These are phyloP conservation scores for Amiota minor DNA, from an alignment of 2,888 invertebrate species.

Conservation along the genomic window DNA sequence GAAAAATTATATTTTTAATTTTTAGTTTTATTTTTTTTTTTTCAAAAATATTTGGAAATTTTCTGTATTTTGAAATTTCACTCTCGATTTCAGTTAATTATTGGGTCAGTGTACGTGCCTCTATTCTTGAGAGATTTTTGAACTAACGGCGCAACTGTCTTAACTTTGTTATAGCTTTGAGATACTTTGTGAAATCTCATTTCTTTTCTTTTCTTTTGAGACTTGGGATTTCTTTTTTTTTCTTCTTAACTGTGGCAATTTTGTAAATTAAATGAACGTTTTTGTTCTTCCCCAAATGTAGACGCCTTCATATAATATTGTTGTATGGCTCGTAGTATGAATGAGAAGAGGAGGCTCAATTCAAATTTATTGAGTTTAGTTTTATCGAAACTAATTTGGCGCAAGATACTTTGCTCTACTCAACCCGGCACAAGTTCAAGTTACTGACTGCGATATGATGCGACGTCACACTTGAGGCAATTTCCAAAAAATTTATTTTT, in stretches of 20 bases:
- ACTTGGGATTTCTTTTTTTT: not conserved
- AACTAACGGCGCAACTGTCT: constrained; percentile 33
- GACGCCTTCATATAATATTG: constrained; percentile 16
- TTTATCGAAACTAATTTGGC: constrained; percentile 58
- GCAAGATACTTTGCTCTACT: not conserved
- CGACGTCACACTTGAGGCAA: constrained; percentile 53
- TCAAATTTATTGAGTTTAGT: constrained; percentile 12
- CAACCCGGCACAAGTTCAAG: too few species aligned
- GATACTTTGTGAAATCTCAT: too few species aligned
- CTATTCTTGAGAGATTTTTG: not conserved
- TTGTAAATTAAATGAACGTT: constrained; percentile 33
- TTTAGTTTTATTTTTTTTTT: too few species aligned
- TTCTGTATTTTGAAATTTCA: constrained; percentile 53
- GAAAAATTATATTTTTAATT: too few species aligned
- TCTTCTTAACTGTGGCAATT: constrained; percentile 26
- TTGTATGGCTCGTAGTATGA: not conserved
- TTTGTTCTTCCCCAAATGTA: constrained; percentile 5
- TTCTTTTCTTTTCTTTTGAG: not conserved
- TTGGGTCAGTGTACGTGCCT: constrained; percentile 62
- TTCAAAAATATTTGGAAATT: too few species aligned
- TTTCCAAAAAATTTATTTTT: constrained; percentile 40
- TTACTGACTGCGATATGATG: constrained; percentile 16
- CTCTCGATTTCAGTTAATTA: constrained; percentile 70
- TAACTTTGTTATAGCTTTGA: too few species aligned
- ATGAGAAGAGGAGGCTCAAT: not conserved